Conservation (phyloP, 1,140 invertebrate genomes). For the Tyrophagus putrescentiae region DNA sequence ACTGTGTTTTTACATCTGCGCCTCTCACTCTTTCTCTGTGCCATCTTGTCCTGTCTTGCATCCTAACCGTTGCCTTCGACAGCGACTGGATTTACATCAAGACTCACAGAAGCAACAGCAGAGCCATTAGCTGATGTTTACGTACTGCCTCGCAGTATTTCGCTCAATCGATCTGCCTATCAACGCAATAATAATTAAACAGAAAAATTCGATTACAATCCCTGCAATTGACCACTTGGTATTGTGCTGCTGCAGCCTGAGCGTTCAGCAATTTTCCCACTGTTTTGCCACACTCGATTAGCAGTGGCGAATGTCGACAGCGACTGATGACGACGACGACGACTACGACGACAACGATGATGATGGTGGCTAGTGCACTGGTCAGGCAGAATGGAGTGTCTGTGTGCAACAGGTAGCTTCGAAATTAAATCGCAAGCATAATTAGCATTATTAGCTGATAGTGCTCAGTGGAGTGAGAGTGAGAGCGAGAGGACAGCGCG, state of each 20-base stretch:
- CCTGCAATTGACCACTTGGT: too few relatives aligned
- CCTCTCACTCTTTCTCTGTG: too few relatives aligned
- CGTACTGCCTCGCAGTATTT: background rate
- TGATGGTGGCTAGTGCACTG: background rate
- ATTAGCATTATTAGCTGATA: slow-evolving; percentile 10
- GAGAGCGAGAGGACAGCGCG: background rate
- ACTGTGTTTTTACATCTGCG: too few relatives aligned
- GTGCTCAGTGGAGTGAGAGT: background rate
- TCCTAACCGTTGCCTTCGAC: too few relatives aligned
- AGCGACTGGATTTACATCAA: too few relatives aligned
- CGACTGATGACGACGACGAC: background rate
- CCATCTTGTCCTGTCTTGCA: too few relatives aligned
- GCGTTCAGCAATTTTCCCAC: background rate
- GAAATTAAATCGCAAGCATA: slow-evolving; percentile 5
- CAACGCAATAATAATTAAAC: slow-evolving; percentile 16
- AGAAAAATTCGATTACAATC: slow-evolving; percentile 15
- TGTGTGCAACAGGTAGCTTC: background rate
- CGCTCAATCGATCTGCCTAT: background rate
- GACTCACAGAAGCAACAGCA: too few relatives aligned
- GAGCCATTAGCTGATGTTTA: too few relatives aligned
- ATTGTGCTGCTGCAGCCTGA: background rate
- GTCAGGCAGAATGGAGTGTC: background rate
- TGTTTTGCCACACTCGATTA: background rate
- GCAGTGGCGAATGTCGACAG: background rate
- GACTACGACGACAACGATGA: too few relatives aligned